phyloP scores from a whole-genome alignment of 2,113 vertebrate species.

The Menidia beryllina region DNA sequence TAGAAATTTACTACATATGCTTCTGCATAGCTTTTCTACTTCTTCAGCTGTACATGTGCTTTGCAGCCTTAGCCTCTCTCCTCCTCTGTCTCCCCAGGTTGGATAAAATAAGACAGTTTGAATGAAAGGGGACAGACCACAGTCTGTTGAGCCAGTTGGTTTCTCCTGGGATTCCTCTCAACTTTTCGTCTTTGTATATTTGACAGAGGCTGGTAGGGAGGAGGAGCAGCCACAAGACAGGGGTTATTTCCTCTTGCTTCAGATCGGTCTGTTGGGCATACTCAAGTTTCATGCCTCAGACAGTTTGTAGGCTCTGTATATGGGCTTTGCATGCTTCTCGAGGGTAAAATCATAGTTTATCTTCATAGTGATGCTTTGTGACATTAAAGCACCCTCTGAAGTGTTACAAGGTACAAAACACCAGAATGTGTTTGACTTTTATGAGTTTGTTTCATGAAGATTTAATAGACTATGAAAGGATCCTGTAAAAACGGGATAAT shows the following conservation, averaged over 20 bases:
- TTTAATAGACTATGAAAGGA: constrained; percentile 32
- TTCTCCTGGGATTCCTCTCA: constrained; percentile 56
- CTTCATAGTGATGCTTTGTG: constrained; percentile 30
- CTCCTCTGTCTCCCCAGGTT: constrained; percentile 34
- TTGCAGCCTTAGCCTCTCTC: constrained; percentile 24
- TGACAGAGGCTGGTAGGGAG: constrained; percentile 58
- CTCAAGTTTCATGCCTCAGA: constrained; percentile 53
- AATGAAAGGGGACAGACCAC: constrained; percentile 49
- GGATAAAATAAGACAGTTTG: constrained; percentile 47
- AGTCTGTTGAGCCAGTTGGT: constrained; percentile 51
- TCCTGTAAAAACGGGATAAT: constrained; percentile 14
- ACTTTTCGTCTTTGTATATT: constrained; percentile 64
- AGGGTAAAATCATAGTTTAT: constrained; percentile 55
- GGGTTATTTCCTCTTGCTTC: constrained; percentile 68
- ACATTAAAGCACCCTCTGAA: constrained; percentile 15
- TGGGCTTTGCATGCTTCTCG: constrained; percentile 49
- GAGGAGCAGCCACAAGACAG: constrained; percentile 56
- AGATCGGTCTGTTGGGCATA: constrained; percentile 53
- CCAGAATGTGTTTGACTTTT: constrained; percentile 24
- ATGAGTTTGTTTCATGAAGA: constrained; percentile 13
- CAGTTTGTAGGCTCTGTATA: constrained; percentile 54
- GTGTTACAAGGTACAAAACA: constrained; percentile 31
- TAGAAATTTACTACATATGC: constrained; percentile 40
- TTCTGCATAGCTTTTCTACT: constrained; percentile 51
- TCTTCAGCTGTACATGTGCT: constrained; percentile 61